These are phyloP conservation scores for Archocentrus centrarchus DNA, from an alignment of 2,113 vertebrate species.

Conservation along the genomic window DNA sequence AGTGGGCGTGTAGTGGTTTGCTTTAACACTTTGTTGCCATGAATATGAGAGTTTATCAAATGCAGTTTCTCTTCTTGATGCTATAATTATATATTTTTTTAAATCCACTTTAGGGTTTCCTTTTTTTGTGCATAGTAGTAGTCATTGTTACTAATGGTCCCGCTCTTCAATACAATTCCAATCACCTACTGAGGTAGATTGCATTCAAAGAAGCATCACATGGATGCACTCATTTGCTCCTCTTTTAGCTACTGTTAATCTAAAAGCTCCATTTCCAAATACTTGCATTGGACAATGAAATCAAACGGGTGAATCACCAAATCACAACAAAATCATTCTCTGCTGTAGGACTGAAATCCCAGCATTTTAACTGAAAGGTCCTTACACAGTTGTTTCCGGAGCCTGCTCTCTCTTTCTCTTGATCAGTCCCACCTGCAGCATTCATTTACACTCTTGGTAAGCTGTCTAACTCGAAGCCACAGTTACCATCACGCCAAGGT, in stretches of 20 bases:
- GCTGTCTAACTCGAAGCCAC: slow-evolving; percentile 5
- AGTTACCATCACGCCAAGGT: background rate
- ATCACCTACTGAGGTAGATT: too few species aligned
- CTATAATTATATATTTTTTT: background rate
- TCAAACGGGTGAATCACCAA: background rate
- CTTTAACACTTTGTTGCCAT: background rate
- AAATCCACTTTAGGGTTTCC: background rate
- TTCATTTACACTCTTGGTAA: background rate
- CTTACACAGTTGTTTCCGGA: background rate
- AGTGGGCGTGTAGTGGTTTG: background rate
- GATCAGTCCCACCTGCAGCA: background rate
- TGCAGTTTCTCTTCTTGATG: background rate
- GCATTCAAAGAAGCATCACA: background rate
- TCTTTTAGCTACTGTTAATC: background rate
- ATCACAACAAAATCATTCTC: background rate
- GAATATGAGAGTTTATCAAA: background rate
- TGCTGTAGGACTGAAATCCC: background rate
- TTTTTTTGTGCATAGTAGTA: background rate
- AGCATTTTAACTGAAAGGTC: background rate
- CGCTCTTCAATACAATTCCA: background rate
- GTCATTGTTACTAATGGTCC: background rate
- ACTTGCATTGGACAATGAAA: background rate
- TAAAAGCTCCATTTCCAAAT: background rate
- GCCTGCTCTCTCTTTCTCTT: background rate
- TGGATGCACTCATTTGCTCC: fast-evolving